Evolutionary conservation across 2,797 vertebrate species (phyloP).

Genomic region (Cuculus canorus): DNA sequence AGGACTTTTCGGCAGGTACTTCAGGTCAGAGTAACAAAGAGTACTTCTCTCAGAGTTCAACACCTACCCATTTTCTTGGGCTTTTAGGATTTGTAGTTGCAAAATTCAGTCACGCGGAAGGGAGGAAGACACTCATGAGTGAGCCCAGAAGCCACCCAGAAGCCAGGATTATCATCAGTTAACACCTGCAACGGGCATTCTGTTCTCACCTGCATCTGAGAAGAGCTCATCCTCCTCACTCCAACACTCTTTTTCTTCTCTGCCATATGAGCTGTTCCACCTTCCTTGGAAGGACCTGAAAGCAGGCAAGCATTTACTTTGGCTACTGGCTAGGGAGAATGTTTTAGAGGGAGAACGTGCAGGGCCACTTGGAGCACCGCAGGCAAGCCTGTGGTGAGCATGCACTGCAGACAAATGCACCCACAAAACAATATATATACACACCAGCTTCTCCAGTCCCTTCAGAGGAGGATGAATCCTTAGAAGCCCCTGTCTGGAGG

Average conservation of each 20-base stretch:
- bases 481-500: not conserved
- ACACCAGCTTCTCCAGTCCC: not conserved
- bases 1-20: not conserved
- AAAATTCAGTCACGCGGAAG: not conserved
- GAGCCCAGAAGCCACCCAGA: not conserved
- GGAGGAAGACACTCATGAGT: rapidly evolving
- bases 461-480: too few relatives aligned
- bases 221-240: constrained; percentile 79
- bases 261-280: constrained; percentile 16
- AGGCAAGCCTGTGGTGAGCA: not conserved
- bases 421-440: not conserved
- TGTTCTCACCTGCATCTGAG: constrained; percentile 53
- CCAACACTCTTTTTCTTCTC: constrained; percentile 77
- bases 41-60: rapidly evolving
- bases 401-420: rapidly evolving
- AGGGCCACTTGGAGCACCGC: not conserved
- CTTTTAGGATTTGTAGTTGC: not conserved
- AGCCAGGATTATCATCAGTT: not conserved
- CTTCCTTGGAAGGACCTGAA: constrained; percentile 50
- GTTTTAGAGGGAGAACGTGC: not conserved
- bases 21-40: not conserved
- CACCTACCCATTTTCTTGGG: not conserved
- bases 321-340: not conserved
- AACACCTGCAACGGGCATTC: not conserved
- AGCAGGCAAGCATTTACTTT: not conserved